phyloP scores from a whole-genome alignment of 1,140 invertebrate genomes.

The Lasioglossum albipes region DNA sequence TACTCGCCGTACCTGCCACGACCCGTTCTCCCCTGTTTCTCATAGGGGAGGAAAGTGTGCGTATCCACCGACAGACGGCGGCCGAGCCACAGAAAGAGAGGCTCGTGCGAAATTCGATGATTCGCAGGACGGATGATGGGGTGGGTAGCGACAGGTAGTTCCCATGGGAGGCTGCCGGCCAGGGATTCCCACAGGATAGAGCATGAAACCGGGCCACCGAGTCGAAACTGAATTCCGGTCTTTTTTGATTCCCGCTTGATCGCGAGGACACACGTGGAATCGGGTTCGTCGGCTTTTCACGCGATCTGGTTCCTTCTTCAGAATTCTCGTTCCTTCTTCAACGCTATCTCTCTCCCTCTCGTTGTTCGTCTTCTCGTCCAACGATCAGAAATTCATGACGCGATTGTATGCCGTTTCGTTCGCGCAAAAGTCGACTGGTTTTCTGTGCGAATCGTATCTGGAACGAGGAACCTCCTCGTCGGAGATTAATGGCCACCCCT shows the following conservation, averaged over 20 bases:
- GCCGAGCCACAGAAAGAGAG: slow-evolving; percentile 34
- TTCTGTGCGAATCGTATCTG: too few relatives aligned
- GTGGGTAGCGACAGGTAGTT: slow-evolving; percentile 71
- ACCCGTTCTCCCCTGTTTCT: slow-evolving; percentile 45
- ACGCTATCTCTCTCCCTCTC: too few relatives aligned
- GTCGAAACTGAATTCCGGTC: slow-evolving; percentile 51
- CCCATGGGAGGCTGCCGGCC: slow-evolving; percentile 68
- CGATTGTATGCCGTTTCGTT: too few relatives aligned
- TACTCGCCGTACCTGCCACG: slow-evolving; percentile 51
- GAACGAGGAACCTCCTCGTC: too few relatives aligned
- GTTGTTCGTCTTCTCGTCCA: too few relatives aligned
- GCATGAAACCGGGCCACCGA: slow-evolving; percentile 36
- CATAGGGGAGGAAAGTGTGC: slow-evolving; percentile 35
- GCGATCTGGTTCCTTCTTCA: neutral
- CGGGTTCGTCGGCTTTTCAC: slow-evolving; percentile 15
- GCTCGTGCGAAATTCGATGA: slow-evolving; percentile 70
- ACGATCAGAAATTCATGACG: neutral
- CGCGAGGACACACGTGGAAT: neutral
- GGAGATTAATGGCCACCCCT: too few relatives aligned
- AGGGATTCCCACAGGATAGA: slow-evolving; percentile 68
- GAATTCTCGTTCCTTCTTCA: too few relatives aligned
- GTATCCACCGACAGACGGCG: slow-evolving; percentile 12
- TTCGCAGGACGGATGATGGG: slow-evolving; percentile 56
- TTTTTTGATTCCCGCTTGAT: slow-evolving; percentile 11
- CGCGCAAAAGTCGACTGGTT: too few relatives aligned